Conservation (phyloP, 1,140 invertebrate species). For the Hestina assimilis region DNA sequence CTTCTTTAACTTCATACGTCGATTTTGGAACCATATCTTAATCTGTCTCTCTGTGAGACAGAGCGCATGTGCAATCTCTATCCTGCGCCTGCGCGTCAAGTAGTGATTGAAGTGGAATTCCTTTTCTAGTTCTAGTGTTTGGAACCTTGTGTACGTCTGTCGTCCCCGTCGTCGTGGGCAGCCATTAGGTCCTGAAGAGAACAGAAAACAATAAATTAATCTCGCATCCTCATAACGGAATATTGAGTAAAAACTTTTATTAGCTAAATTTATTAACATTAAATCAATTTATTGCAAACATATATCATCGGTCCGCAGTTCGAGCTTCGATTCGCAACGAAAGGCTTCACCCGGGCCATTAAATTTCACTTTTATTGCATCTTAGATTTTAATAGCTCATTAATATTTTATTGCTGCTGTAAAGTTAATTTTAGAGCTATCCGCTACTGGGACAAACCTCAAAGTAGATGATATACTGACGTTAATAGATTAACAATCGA, state of each 20-base stretch:
- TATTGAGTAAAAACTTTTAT: constrained; percentile 27
- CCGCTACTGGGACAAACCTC: constrained; percentile 65
- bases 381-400: constrained; percentile 75
- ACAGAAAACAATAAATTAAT: constrained; percentile 40
- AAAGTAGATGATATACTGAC: constrained; percentile 50
- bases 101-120: constrained; percentile 99
- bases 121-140: constrained; percentile 96
- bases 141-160: constrained; percentile 97
- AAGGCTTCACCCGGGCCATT: constrained; percentile 53
- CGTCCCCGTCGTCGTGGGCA: constrained; percentile 95
- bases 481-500: constrained; percentile 29
- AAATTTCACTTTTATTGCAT: constrained; percentile 75
- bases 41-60: constrained; percentile 98
- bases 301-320: constrained; percentile 49
- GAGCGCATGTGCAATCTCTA: constrained; percentile 97
- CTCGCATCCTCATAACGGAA: constrained; percentile 20
- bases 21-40: constrained; percentile 98
- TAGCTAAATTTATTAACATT: constrained; percentile 25
- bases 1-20: constrained; percentile 99
- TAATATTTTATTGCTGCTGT: constrained; percentile 70
- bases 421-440: constrained; percentile 73
- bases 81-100: constrained; percentile 94
- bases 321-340: constrained; percentile 52
- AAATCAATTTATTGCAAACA: constrained; percentile 56
- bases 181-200: constrained; percentile 94